Base-by-base conservation (phyloP, 2,797 vertebrate genomes). In the Furcifer pardalis region DNA sequence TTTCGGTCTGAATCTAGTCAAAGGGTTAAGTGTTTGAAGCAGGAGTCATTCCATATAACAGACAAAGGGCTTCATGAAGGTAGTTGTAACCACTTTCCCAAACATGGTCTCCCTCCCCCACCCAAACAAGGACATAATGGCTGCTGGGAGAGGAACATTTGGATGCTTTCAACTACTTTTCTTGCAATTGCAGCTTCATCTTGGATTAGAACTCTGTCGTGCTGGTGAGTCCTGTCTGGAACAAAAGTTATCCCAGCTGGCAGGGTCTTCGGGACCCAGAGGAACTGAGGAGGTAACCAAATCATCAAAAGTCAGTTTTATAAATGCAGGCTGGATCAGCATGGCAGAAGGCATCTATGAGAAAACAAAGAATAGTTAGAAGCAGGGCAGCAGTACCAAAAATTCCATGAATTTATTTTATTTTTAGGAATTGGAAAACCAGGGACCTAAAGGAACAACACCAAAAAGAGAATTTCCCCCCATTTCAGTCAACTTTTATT, bases 241-340 rank as follows among this genome's bases (percentile, higher is more conserved):
- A 90, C 94, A 94, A 93, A 98, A 99, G 89, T 93, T 96, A 90
- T 98, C 97, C 98, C 98, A 99, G 93, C 96, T 97, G 42, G 95
- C 91, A 81, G 97, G 92, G 93, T 99, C 98, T 92, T 99, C 96
- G 89, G 86, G 95, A 52, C 96, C n/a, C 27, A 99, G 94, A 84
- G 98, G 97, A 77, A 95, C 92, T 84, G 97, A 97, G 32, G 95
- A 96, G 7, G 96, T 90, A 72, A 98, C 94, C 93, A 99, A 97
- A 83, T 99, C 98, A 79, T 94, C 92, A 91, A 98, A 99, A 40
- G 95, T 96, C 94, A 99, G 86, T 87, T 96, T 44, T 0, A 92
- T 96, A 89, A 99, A 99, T 3, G 94, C 78, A 7, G 87, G 71
- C 32, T 95, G 94, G 49, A 93, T 89, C 83, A 92, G 89, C 35